phyloP scores from a whole-genome alignment of 64 coral and sea anemone species.

The Dendrophyllia cribrosa region DNA sequence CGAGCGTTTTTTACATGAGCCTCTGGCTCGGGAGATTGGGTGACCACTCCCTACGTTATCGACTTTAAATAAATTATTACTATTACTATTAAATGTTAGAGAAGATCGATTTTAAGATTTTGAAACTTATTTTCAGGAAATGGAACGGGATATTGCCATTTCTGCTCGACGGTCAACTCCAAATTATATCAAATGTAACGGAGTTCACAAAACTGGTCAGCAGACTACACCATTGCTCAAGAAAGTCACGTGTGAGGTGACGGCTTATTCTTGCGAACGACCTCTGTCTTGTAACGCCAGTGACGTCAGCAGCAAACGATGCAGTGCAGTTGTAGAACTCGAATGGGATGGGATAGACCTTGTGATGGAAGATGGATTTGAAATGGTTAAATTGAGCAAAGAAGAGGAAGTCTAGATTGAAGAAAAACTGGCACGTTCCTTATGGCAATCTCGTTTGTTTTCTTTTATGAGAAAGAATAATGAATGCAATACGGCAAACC shows the following conservation, averaged over 20 bases:
- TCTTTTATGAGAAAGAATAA: too few relatives aligned
- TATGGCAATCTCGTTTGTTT: too few relatives aligned
- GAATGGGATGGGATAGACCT: slow-evolving; percentile 76
- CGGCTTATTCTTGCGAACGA: slow-evolving; percentile 17
- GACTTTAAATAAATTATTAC: too few relatives aligned
- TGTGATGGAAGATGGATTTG: slow-evolving; percentile 26
- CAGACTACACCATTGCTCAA: not conserved
- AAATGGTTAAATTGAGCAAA: slow-evolving; percentile 56
- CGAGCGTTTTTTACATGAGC: too few relatives aligned
- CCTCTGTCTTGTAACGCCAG: not conserved
- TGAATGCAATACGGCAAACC: too few relatives aligned
- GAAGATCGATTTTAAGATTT: too few relatives aligned
- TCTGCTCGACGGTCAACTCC: not conserved
- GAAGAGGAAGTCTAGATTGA: slow-evolving; percentile 46
- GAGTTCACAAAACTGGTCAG: not conserved
- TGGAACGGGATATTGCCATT: not conserved
- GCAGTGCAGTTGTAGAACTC: slow-evolving; percentile 37
- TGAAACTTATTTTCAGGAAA: not conserved
- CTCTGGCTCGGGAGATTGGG: too few relatives aligned
- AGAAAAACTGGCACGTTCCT: not conserved
- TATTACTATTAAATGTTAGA: too few relatives aligned
- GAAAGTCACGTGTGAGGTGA: not conserved
- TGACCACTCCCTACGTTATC: too few relatives aligned
- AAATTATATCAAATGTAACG: not conserved
- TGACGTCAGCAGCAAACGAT: slow-evolving; percentile 36